phyloP scores from a whole-genome alignment of 2,797 vertebrate species.

The Synaphobranchus kaupii region DNA sequence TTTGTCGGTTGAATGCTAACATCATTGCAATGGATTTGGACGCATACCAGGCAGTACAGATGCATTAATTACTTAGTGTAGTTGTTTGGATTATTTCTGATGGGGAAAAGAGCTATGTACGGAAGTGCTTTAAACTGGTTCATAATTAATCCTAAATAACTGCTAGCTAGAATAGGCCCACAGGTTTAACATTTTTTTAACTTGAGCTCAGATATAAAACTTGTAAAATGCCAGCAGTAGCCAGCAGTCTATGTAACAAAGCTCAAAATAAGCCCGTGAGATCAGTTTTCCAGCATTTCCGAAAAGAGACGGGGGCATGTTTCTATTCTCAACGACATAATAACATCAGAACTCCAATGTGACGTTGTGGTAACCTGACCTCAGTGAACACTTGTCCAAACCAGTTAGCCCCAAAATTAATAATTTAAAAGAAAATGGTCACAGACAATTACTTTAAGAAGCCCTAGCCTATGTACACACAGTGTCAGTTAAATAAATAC shows the following conservation, averaged over 20 bases:
- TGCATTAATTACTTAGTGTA: neutral
- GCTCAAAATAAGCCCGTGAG: neutral
- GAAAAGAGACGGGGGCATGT: neutral
- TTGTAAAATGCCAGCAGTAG: neutral
- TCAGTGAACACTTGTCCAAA: slow-evolving; percentile 72
- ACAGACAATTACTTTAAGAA: slow-evolving; percentile 62
- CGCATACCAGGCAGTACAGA: neutral
- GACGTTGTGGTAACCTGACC: slow-evolving; percentile 57
- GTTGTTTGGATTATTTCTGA: neutral
- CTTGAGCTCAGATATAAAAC: neutral
- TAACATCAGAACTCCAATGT: neutral
- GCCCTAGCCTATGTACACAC: slow-evolving; percentile 41
- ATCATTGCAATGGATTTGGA: neutral
- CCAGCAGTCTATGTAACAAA: neutral
- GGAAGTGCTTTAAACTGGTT: neutral
- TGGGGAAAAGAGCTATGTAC: neutral
- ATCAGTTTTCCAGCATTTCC: neutral
- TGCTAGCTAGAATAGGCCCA: neutral
- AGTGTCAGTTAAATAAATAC: slow-evolving; percentile 39
- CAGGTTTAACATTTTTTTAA: neutral
- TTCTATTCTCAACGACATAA: neutral
- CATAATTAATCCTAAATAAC: neutral
- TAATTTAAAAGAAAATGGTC: slow-evolving; percentile 70
- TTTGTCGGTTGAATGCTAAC: neutral
- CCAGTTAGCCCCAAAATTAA: slow-evolving; percentile 68